Evolutionary conservation across 2,797 vertebrate genomes (phyloP).

Genomic region (Ctenopoma multispine): DNA sequence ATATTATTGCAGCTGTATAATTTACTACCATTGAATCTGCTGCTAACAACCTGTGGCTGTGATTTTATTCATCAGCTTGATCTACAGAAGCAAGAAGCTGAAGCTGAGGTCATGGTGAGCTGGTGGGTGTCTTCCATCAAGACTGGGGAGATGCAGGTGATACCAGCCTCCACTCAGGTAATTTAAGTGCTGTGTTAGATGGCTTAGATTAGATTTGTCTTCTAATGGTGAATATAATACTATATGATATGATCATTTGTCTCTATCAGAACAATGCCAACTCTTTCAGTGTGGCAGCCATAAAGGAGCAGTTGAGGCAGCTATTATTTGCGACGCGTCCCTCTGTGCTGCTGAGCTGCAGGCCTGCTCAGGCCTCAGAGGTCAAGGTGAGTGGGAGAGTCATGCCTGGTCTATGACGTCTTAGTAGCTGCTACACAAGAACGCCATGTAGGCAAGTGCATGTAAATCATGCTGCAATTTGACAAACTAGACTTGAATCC

Average conservation of each 20-base stretch:
- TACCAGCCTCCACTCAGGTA: constrained; percentile 83
- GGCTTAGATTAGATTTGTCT: not conserved
- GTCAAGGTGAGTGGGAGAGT: constrained; percentile 81
- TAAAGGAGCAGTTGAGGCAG: constrained; percentile 84
- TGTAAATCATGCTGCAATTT: not conserved
- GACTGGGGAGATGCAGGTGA: constrained; percentile 83
- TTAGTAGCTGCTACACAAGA: not conserved
- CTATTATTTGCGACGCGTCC: constrained; percentile 86
- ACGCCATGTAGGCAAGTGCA: not conserved
- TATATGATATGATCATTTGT: constrained; percentile 15
- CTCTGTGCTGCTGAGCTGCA: constrained; percentile 87
- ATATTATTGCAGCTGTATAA: not conserved
- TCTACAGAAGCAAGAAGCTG: constrained; percentile 86
- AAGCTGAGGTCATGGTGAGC: constrained; percentile 84
- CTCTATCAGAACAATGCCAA: constrained; percentile 61
- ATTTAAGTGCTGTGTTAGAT: not conserved
- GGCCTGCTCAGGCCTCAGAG: constrained; percentile 82
- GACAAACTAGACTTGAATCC: not conserved
- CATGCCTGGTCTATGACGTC: not conserved
- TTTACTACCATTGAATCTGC: not conserved
- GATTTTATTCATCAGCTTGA: constrained; percentile 83
- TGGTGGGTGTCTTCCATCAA: constrained; percentile 86
- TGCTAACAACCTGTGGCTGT: not conserved
- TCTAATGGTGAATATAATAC: not conserved
- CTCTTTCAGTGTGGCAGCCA: constrained; percentile 49